phyloP scores from a whole-genome alignment of 2,797 vertebrate species.

The Ptychobarbus kaznakovi region DNA sequence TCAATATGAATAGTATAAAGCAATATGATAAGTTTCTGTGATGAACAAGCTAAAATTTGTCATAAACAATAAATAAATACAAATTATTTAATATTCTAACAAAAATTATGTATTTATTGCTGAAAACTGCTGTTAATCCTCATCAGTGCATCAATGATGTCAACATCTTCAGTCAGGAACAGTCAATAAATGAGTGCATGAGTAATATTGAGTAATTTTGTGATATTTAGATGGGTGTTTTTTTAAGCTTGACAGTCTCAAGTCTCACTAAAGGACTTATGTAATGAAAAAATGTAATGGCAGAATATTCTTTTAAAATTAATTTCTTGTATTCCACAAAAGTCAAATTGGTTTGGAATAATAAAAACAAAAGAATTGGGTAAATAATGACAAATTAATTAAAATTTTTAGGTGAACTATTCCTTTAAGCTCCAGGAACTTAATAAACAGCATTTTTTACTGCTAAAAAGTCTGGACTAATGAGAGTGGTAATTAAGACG shows the following conservation, averaged over 20 bases:
- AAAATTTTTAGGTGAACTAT: neutral
- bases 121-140: neutral
- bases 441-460: neutral
- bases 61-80: neutral
- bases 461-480: neutral
- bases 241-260: neutral
- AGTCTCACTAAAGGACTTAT: neutral
- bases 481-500: slow-evolving; percentile 27
- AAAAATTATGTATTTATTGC: neutral
- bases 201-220: neutral
- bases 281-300: neutral
- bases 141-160: neutral
- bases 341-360: neutral
- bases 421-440: neutral
- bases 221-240: neutral
- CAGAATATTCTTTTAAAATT: neutral
- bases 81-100: neutral
- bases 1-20: neutral
- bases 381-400: neutral
- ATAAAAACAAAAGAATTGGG: too few species aligned
- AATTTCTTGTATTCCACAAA: neutral
- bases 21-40: neutral
- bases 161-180: neutral
- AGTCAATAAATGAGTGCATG: neutral
- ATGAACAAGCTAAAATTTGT: neutral